These are phyloP conservation scores for Eilema depressum DNA, from an alignment of 2,888 invertebrate genomes.

Conservation along the genomic window DNA sequence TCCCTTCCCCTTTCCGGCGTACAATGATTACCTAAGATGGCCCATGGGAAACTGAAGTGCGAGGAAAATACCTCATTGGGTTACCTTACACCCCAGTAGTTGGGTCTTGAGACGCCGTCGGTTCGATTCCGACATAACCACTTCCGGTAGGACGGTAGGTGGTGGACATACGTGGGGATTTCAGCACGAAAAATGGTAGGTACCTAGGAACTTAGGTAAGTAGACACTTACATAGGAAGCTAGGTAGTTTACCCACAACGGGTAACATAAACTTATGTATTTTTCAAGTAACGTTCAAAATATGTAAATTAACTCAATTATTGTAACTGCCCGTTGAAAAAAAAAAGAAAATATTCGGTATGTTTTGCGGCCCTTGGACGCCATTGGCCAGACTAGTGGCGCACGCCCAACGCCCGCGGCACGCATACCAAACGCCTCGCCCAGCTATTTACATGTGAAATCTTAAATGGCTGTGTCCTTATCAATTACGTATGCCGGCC, in stretches of 20 bases:
- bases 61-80: too few species aligned
- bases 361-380: slow-evolving; percentile 55
- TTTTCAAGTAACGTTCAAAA: slow-evolving; percentile 67
- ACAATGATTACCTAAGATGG: too few species aligned
- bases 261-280: slow-evolving; percentile 24
- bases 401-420: slow-evolving; percentile 81
- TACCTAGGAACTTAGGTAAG: too few species aligned
- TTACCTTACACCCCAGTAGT: too few species aligned
- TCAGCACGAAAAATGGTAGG: too few species aligned
- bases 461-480: slow-evolving; percentile 49
- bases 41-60: too few species aligned
- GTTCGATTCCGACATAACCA: too few species aligned
- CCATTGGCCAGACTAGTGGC: slow-evolving; percentile 67
- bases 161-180: too few species aligned
- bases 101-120: too few species aligned
- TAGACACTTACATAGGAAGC: not conserved
- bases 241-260: not conserved
- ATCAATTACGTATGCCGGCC: slow-evolving; percentile 13
- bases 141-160: too few species aligned
- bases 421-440: slow-evolving; percentile 64
- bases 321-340: slow-evolving; percentile 65
- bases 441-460: slow-evolving; percentile 72
- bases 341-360: slow-evolving; percentile 68
- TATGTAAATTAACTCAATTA: slow-evolving; percentile 76
- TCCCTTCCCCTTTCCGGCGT: too few species aligned